Base-by-base conservation (phyloP, 53 echinoderm and acorn worm genomes). In the Crossaster papposus region DNA sequence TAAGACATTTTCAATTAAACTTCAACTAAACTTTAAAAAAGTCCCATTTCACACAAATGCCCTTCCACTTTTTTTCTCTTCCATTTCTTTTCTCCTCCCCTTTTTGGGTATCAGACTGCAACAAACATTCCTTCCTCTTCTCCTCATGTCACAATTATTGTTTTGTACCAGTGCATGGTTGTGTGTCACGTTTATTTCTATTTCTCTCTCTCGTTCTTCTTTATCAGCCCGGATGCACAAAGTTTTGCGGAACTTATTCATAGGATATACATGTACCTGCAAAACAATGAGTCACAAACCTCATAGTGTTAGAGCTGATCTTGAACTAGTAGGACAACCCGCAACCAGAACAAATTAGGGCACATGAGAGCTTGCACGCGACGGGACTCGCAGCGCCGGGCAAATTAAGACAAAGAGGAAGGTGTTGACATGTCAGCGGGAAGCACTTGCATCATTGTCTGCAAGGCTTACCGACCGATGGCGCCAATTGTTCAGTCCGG, bases 201-300 rank as follows among this genome's bases (percentile, higher is more conserved):
- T 70, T 50, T 70, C 38, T 65, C 18, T n/a, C 13, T 50, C 6
- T 20, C 81, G 26, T 22, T 81, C 68, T 38, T 83, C 34, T 85
- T 85, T 85, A 85, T 85, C 85, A 85, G 85, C 70, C 85, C 85
- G 85, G 85, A 85, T 85, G 85, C 85, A 85, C 85, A 4, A 50
- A 85, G 72, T 85, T 85, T 72, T 85, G 34, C 51, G 85, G 85
- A 85, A 85, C 85, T 85, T 85, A 85, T 85, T 73, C 85, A 85
- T 85, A 85, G 85, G 85, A 85, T 84, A 84, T 54, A 31, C 72
- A 73, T 72, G 34, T 72, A 73, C 85, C 85, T 85, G 85, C 72
- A 85, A 15, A 85, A 85, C 85, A 85, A 72, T 85, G 85, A 85
- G 50, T 85, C 85, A 85, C 83, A 78, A 74, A 74, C 75, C 75